Conservation (phyloP, 2,797 vertebrate genomes). For the Naso thynnoides region DNA sequence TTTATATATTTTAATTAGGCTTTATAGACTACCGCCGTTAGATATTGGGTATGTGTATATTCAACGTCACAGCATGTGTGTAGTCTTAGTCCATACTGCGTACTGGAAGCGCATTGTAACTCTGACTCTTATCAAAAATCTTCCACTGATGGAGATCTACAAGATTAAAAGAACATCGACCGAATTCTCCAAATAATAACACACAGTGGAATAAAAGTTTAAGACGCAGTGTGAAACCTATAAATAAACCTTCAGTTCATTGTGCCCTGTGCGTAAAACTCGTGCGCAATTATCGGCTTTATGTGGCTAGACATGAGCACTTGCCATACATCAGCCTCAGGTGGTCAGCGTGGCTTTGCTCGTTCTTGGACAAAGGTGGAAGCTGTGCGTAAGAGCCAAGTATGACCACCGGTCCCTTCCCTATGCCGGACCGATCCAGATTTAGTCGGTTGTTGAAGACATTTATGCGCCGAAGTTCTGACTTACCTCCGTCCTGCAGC, state of each 20-base stretch:
- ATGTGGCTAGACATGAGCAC: conserved; percentile 37
- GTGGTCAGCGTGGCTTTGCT: conserved; percentile 11
- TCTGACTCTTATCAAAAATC: neutral
- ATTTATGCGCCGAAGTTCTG: too few relatives aligned
- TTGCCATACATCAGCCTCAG: conserved; percentile 29
- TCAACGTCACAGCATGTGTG: neutral
- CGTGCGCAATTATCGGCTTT: conserved; percentile 29
- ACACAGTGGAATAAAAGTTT: neutral
- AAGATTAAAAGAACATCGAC: neutral
- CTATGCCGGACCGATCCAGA: too few relatives aligned
- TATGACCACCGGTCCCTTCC: too few relatives aligned
- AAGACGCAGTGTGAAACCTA: neutral
- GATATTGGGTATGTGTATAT: neutral
- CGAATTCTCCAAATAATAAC: neutral
- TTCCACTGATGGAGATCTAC: neutral
- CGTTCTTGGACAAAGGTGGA: conserved; percentile 10
- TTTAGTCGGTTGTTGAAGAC: accelerated
- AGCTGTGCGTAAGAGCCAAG: neutral
- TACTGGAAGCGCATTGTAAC: too few relatives aligned
- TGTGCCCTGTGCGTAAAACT: conserved; percentile 45
- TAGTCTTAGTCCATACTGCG: neutral
- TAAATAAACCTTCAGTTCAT: neutral
- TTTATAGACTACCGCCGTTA: too few relatives aligned
- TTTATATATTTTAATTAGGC: neutral
- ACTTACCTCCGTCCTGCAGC: conserved; percentile 88